phyloP scores from a whole-genome alignment of 2,797 vertebrate genomes.

The Alectoris magna region DNA sequence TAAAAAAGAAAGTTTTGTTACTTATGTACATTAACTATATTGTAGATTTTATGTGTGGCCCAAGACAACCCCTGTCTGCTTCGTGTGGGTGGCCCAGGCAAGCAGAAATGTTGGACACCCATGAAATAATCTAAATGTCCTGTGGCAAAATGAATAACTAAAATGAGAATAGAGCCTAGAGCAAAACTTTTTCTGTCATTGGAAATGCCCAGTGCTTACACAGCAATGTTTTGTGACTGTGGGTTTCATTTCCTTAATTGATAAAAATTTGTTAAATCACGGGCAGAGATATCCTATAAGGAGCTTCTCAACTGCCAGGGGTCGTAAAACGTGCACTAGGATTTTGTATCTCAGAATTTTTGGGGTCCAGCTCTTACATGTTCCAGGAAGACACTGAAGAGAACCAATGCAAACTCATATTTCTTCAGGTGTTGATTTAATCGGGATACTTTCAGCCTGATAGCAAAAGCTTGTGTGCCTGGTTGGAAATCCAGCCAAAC shows the following conservation, averaged over 20 bases:
- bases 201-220: not conserved
- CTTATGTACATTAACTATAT: too few relatives aligned
- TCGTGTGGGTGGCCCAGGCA: too few relatives aligned
- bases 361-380: not conserved
- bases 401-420: not conserved
- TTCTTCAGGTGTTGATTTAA: not conserved
- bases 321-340: not conserved
- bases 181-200: not conserved
- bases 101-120: too few relatives aligned
- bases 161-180: not conserved
- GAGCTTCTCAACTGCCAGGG: not conserved
- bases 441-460: not conserved
- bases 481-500: not conserved
- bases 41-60: too few relatives aligned
- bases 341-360: not conserved
- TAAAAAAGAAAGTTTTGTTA: too few relatives aligned
- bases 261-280: not conserved
- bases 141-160: not conserved
- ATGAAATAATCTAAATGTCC: not conserved
- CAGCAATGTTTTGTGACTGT: not conserved
- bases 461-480: not conserved
- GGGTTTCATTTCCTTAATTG: not conserved
- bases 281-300: not conserved
- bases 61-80: too few relatives aligned
- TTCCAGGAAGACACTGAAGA: not conserved